Conservation (phyloP, 1,140 invertebrate genomes). For the Eufriesea mexicana region DNA sequence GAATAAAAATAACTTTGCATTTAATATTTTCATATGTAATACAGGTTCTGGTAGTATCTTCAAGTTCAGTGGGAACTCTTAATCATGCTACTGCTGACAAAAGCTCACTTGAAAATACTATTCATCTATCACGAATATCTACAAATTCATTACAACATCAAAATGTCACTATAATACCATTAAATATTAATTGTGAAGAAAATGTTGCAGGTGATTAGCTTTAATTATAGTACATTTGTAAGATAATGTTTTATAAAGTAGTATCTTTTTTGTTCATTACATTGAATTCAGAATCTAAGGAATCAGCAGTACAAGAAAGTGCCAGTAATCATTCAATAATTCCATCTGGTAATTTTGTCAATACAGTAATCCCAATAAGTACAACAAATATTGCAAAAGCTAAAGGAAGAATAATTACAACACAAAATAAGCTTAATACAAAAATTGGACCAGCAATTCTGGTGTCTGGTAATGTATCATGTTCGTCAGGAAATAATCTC, state of each 20-base stretch:
- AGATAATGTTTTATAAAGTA: not conserved
- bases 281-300: constrained; percentile 27
- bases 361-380: constrained; percentile 59
- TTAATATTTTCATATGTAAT: not conserved
- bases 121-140: constrained; percentile 40
- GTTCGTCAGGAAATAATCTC: constrained; percentile 35
- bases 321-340: constrained; percentile 37
- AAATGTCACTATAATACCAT: constrained; percentile 64
- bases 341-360: constrained; percentile 53
- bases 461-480: constrained; percentile 18
- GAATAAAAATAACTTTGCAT: constrained; percentile 13
- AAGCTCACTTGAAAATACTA: constrained; percentile 47
- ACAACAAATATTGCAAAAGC: constrained; percentile 54
- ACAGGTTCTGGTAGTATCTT: constrained; percentile 64
- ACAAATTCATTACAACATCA: constrained; percentile 50
- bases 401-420: constrained; percentile 48
- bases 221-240: constrained; percentile 9
- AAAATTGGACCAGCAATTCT: constrained; percentile 52
- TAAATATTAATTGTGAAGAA: constrained; percentile 42
- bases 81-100: constrained; percentile 50
- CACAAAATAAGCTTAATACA: constrained; percentile 51
- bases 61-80: constrained; percentile 49
- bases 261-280: not conserved
- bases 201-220: constrained; percentile 60
- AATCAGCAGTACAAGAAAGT: constrained; percentile 42